phyloP scores from a whole-genome alignment of 2,113 vertebrate genomes.

The Platysternon megacephalum region DNA sequence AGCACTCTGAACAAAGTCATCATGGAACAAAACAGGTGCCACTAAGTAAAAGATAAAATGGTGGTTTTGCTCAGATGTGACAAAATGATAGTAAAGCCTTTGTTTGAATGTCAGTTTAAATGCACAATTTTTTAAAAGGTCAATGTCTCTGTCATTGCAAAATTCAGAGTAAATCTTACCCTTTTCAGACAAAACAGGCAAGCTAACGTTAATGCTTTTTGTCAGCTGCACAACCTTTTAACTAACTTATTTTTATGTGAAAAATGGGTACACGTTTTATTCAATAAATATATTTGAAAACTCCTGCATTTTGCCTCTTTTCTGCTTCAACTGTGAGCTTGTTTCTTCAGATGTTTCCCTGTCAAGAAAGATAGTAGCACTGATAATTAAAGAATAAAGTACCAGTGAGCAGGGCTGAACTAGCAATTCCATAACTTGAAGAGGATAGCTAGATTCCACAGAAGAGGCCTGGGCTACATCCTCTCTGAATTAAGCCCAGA shows the following conservation, averaged over 20 bases:
- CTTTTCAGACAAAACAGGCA: slow-evolving; percentile 5
- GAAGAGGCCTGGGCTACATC: not conserved
- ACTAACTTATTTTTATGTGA: slow-evolving; percentile 63
- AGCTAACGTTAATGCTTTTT: slow-evolving; percentile 11
- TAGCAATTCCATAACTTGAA: not conserved
- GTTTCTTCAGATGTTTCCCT: not conserved
- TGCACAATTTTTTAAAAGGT: not conserved
- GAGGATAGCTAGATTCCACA: not conserved
- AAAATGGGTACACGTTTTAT: slow-evolving; percentile 57
- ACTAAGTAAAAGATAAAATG: not conserved
- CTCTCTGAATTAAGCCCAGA: not conserved
- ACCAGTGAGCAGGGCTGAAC: not conserved
- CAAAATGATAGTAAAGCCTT: not conserved
- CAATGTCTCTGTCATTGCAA: not conserved
- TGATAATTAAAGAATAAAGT: not conserved
- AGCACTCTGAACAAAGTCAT: not conserved
- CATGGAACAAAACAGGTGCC: not conserved
- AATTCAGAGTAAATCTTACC: not conserved
- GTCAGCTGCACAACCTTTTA: slow-evolving; percentile 38
- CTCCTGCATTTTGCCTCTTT: not conserved
- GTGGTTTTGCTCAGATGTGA: not conserved
- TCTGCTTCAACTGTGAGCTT: not conserved
- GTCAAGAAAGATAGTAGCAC: accelerated
- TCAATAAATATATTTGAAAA: slow-evolving; percentile 76
- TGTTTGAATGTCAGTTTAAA: not conserved